Evolutionary conservation across 2,888 invertebrate genomes (phyloP), one percentile per base, ranked within the genome.

Genomic region (Stomorhina lunata): DNA sequence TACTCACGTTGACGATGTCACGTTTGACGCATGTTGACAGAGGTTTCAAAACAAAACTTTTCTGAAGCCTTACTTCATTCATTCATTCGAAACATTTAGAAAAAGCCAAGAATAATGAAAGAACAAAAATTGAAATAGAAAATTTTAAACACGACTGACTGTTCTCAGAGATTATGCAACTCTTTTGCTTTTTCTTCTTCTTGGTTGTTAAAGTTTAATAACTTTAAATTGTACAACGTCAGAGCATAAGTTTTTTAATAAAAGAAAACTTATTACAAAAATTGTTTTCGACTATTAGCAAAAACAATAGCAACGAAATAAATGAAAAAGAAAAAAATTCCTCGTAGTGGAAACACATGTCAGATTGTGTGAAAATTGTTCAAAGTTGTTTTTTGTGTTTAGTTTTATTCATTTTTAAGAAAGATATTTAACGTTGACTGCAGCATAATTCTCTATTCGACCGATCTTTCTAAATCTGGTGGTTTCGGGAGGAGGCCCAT

Each of bases 1-100:
- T 63, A 69, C 48, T 82, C 82, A 82, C 82, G 82, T 82, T 82
- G 79, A 73, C 69, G 37, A 25, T 76, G 79, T 71, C 82, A 82
- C 82, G 82, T 82, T 82, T 82, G 82, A 82, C 79, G 82, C 79
- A 82, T 82, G 82, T 82, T 82, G 82, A 82, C 82, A 79, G 75
- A 82, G 71, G 43, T 79, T 79, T 79, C 65, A 75, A 82, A 79
- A 79, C 61, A 72, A 82, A 82, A 82, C 59, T 82, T 82, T 73
- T 68, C 9, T 75, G 79, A 82, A 79, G 75, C 82, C 75, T 55
- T 53, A 66, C 79, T 82, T 79, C 29, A 57, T n/a, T n/a, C n/a
- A n/a, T n/a, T n/a, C n/a, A n/a, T n/a, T n/a, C n/a, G n/a, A 55
- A 61, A 72, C 32, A 81, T 12, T 48, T 27, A 45, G 25, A 22